Percentiles rank a stretch among this genome's conserved stretches.
Conservation (phyloP, 2,888 invertebrate species). For the Eumerus sabulonum region DNA sequence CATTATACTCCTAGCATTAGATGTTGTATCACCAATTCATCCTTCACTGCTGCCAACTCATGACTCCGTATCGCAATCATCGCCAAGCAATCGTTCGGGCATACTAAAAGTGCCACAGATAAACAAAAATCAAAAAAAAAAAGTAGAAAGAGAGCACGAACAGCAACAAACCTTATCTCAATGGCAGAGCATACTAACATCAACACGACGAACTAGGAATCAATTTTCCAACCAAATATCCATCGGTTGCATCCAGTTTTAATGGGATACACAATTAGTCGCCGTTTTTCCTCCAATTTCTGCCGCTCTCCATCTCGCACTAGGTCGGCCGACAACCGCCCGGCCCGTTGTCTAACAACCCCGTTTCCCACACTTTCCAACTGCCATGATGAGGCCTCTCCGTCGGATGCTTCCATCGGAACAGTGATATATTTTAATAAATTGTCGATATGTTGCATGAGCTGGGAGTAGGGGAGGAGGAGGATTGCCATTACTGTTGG, state of each 20-base stretch:
- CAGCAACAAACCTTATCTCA: constrained; percentile 53
- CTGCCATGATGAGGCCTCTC: no score
- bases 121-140: constrained; percentile 17
- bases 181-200: constrained; percentile 58
- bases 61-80: no score
- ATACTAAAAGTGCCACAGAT: no score
- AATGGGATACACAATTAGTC: constrained; percentile 69
- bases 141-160: constrained; percentile 11
- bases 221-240: constrained; percentile 63
- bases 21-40: constrained; percentile 21
- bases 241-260: constrained; percentile 61
- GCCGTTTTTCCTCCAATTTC: constrained; percentile 65
- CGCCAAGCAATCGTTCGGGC: no score
- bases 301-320: background rate
- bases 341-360: background rate
- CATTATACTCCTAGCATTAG: constrained; percentile 30
- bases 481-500: background rate
- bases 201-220: constrained; percentile 62
- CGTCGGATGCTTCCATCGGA: background rate
- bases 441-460: constrained; percentile 51
- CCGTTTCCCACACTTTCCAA: constrained; percentile 4
- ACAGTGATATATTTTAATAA: constrained; percentile 68
- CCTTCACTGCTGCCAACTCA: background rate
- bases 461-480: constrained; percentile 23
- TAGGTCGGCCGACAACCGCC: background rate